Conservation (phyloP, 2,113 vertebrate species). For the Menura novaehollandiae region DNA sequence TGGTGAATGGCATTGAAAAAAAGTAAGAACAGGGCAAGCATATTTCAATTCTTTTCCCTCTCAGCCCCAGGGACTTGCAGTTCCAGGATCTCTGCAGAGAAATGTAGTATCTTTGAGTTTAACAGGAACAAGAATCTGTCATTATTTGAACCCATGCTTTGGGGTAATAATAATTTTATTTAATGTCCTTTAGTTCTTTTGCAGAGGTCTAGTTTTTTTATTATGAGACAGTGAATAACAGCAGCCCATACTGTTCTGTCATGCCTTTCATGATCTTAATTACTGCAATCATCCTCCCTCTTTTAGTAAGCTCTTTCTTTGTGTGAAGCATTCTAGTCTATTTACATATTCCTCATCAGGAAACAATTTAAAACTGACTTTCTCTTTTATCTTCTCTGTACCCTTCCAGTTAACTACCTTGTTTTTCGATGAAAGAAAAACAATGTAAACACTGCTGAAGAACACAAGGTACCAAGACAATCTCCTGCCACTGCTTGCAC, state of each 20-base stretch:
- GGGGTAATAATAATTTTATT: background rate
- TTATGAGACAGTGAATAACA: background rate
- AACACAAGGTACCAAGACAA: background rate
- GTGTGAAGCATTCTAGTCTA: background rate
- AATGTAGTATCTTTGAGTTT: background rate
- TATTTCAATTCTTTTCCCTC: background rate
- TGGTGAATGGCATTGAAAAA: background rate
- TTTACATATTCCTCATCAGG: background rate
- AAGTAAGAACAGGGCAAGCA: background rate
- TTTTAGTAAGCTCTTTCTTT: background rate
- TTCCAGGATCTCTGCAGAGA: background rate
- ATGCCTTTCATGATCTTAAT: background rate
- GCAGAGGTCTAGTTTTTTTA: background rate
- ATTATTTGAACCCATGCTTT: background rate
- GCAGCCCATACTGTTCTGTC: background rate
- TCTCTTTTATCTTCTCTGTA: background rate
- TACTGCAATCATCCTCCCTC: background rate
- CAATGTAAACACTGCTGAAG: background rate
- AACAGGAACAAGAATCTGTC: background rate
- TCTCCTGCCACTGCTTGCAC: background rate
- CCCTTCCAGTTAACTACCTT: background rate
- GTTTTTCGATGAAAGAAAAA: background rate
- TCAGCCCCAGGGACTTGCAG: background rate
- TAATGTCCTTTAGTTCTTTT: background rate
- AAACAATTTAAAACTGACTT: background rate